Evolutionary conservation across 2,888 invertebrate genomes (phyloP).

Genomic region (Stenchaetothrips biformis): DNA sequence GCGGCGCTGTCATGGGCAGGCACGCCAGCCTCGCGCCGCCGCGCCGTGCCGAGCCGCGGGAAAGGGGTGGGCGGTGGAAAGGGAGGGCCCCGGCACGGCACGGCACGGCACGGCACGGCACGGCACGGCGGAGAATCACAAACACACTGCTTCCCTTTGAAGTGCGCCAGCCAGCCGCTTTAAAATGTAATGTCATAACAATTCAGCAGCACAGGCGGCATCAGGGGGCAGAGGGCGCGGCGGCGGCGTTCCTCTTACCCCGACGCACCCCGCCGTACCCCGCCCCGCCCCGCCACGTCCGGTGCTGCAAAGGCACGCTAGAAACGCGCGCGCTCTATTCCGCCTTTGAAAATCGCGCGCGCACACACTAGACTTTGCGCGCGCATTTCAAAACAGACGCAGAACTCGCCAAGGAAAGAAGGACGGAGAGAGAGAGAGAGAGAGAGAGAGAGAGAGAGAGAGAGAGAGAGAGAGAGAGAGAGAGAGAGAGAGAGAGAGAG

Average conservation of each 20-base stretch:
- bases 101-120: not conserved
- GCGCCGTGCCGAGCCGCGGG: not conserved
- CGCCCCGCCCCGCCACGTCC: no score
- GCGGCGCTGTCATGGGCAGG: not conserved
- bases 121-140: constrained; percentile 17
- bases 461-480: no score
- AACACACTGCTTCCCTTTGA: constrained; percentile 22
- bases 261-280: no score
- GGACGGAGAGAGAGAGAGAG: not conserved
- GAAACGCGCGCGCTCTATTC: no score
- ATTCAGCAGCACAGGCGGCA: constrained; percentile 8
- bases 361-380: no score
- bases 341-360: no score
- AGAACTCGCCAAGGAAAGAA: not conserved
- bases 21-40: not conserved
- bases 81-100: not conserved
- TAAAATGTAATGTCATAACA: constrained; percentile 25
- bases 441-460: no score
- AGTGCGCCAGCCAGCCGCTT: constrained; percentile 22
- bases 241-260: not conserved
- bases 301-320: no score
- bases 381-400: no score
- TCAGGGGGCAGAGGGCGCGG: not conserved
- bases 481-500: no score
- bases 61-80: not conserved